These are phyloP conservation scores for Noturus placidus DNA, from an alignment of 2,113 vertebrate species.

Conservation along the genomic window DNA sequence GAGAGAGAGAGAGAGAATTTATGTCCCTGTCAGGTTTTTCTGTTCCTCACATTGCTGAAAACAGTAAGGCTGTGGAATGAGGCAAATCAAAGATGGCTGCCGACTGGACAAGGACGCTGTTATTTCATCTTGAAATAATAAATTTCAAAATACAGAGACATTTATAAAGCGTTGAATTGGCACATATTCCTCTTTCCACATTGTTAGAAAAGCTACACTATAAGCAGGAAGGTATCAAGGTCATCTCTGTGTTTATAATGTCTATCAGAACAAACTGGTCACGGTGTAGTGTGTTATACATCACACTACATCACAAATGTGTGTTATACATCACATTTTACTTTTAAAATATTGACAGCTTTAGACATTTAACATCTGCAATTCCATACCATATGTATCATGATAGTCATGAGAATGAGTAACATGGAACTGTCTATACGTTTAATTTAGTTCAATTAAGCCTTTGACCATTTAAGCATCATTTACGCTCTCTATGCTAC, in stretches of 20 bases:
- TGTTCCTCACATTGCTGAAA: slow-evolving; percentile 23
- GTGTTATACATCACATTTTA: background rate
- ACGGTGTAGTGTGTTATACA: slow-evolving; percentile 55
- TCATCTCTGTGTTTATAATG: slow-evolving; percentile 68
- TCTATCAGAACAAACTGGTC: slow-evolving; percentile 75
- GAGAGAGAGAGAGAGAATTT: slow-evolving; percentile 31
- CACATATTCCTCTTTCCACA: slow-evolving; percentile 62
- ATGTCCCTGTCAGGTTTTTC: slow-evolving; percentile 44
- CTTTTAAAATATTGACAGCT: background rate
- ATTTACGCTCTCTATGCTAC: background rate
- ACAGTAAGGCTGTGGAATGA: slow-evolving; percentile 39
- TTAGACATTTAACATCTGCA: background rate
- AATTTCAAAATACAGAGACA: slow-evolving; percentile 69
- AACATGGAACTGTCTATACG: no score
- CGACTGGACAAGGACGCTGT: slow-evolving; percentile 55
- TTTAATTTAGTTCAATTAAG: no score
- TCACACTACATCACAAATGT: no score
- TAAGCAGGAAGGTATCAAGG: slow-evolving; percentile 70
- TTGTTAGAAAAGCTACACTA: slow-evolving; percentile 49
- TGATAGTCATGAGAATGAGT: background rate
- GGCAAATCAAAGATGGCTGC: slow-evolving; percentile 48
- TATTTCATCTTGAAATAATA: slow-evolving; percentile 66
- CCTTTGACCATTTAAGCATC: background rate
- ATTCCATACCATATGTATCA: background rate
- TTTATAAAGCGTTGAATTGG: slow-evolving; percentile 70